Base-by-base conservation (phyloP, 2,888 invertebrate species). In the Petrolisthes cinctipes region DNA sequence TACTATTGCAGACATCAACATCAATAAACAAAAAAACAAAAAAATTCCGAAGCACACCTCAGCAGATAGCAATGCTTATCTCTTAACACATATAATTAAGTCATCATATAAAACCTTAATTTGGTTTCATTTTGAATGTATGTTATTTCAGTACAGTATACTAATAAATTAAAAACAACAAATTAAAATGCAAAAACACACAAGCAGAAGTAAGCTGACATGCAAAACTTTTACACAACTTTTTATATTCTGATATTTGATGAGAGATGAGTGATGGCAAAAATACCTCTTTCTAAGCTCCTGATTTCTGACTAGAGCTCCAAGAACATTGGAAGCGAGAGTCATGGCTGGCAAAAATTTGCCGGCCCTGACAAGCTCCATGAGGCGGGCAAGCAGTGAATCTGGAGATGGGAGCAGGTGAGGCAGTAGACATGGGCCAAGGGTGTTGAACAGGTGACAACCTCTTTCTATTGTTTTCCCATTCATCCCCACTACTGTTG, bases 381-480 rank as follows among this genome's bases (percentile, higher is more conserved):
- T 61, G 54, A 80, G 80, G 11, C 66, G 68, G 3, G 23, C 66
- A 23, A 88, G 37, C 11, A 80, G 57, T n/a, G 53, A 23, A 51
- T 84, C 81, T 66, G 73, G 73, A 23, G 61, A 17, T n/a, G 23
- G 73, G 37, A 84, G 66, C 6, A 88, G 76, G 53, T 84, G 84
- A 6, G 87, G 87, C 14, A 88, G 73, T n/a, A 88, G 17, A n/a
- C 66, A 56, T 9, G 83, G 20, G 14, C 84, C 86, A 11, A 89
- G 76, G 20, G 71, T 73, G 57, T 76, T 57, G 7, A 89, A 53
- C 51, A 89, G 68, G 68, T 89, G 89, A 23, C 85, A 76, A 4
- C 89, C 89, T 57, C 86, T 86, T 56, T 84, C 78, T 14, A 85
- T 82, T 6, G 82, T n/a, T 23, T 86, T 61, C 5, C 86, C 82